phyloP scores from a whole-genome alignment of 1,140 invertebrate species.

The fruit fly (Drosophila melanogaster) region DNA sequence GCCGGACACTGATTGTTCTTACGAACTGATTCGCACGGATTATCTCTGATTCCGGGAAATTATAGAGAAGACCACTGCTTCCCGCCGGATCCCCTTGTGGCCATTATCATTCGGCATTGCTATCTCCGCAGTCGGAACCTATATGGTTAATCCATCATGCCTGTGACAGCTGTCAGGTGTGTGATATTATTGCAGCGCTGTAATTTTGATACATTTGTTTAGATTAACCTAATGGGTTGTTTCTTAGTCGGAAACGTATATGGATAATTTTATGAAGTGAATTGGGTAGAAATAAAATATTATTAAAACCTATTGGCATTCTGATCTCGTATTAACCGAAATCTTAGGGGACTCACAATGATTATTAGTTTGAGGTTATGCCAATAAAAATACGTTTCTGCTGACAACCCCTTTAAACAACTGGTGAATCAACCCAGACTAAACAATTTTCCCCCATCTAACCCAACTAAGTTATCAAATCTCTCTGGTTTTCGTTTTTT shows the following conservation, averaged over 20 bases:
- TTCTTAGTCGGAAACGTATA: slow-evolving; percentile 7
- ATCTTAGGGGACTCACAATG: no score
- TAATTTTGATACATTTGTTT: slow-evolving; percentile 37
- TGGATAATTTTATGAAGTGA: neutral
- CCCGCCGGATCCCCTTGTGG: slow-evolving; percentile 24
- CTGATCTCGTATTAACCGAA: neutral
- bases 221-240: slow-evolving; percentile 33
- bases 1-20: slow-evolving; percentile 15
- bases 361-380: no score
- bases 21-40: slow-evolving; percentile 21
- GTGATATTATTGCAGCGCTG: slow-evolving; percentile 28
- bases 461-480: slow-evolving; percentile 45
- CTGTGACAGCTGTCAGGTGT: slow-evolving; percentile 37
- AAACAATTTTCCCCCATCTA: slow-evolving; percentile 10
- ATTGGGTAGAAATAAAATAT: neutral
- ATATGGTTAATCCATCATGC: slow-evolving; percentile 38
- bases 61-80: slow-evolving; percentile 19
- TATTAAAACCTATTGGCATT: neutral
- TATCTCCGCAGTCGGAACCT: slow-evolving; percentile 24
- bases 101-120: slow-evolving; percentile 21
- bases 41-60: slow-evolving; percentile 42
- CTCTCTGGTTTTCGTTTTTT: neutral
- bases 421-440: slow-evolving; percentile 18
- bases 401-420: slow-evolving; percentile 4
- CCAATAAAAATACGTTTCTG: no score